A percentile compares a stretch with the other conserved stretches of the same genome.
These are phyloP conservation scores for Calephelis perditalis DNA, from an alignment of 2,888 invertebrate species.

Conservation along the genomic window DNA sequence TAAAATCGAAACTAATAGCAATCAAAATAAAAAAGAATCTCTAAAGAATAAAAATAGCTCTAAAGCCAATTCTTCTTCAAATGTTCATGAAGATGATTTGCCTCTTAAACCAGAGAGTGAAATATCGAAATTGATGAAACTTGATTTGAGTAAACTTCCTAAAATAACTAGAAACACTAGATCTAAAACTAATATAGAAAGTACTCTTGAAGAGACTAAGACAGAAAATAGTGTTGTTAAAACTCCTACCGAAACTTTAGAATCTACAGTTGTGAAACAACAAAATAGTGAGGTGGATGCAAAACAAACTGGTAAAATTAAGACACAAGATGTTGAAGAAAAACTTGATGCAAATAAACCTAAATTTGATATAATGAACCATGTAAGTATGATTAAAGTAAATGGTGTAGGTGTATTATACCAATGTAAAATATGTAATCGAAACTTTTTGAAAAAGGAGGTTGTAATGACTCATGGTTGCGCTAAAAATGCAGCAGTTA, in stretches of 20 bases:
- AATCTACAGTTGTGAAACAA: constrained; percentile 16
- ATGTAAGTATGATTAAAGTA: constrained; percentile 65
- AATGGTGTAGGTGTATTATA: constrained; percentile 66
- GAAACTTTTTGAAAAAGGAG: constrained; percentile 64
- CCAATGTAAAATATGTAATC: constrained; percentile 66
- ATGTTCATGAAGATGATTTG: constrained; percentile 4
- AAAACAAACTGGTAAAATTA: neutral
- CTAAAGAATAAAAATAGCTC: neutral
- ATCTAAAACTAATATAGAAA: constrained; percentile 23
- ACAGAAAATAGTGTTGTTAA: constrained; percentile 15
- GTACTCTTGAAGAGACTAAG: constrained; percentile 25
- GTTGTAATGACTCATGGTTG: constrained; percentile 61
- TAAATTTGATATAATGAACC: constrained; percentile 62
- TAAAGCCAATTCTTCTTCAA: neutral
- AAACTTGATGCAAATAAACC: constrained; percentile 20
- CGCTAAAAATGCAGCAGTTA: constrained; percentile 57
- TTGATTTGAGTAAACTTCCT: neutral
- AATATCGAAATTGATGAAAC: neutral
- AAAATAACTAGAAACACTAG: constrained; percentile 9
- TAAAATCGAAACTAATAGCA: constrained; percentile 11
- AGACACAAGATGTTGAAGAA: neutral
- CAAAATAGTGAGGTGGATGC: neutral
- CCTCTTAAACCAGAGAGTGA: neutral
- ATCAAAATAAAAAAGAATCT: neutral
- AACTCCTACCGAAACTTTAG: constrained; percentile 19